Base-by-base conservation (phyloP, 2,113 vertebrate genomes). In the Microtus oregoni region DNA sequence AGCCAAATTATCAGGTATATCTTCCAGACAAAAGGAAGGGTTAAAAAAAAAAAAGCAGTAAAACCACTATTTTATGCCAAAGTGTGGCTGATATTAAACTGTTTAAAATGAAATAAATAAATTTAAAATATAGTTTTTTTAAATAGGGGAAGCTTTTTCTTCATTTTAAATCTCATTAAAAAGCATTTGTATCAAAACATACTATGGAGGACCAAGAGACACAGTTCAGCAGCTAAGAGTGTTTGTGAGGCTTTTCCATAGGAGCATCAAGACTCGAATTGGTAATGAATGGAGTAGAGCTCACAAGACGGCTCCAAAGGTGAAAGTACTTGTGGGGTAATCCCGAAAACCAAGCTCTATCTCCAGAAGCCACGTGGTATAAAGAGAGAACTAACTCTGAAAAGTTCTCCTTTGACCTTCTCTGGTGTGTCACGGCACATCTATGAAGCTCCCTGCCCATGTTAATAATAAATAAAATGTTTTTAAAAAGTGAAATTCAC, bases 21-120 rank as follows among this genome's bases (percentile, higher is more conserved):
- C n/a, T 91, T 90, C 19, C 28, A 79, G 20, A 20, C 73, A 22
- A 89, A 70, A 85, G 41, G 61, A 32, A 70, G 1, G 3, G 15
- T 0, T 8, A n/a, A n/a, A 30, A 44, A 28, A 73, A 44, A 3
- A 3, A 75, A 67, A 10, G 15, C 70, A 44, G 19, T 35, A 73
- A 20, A 89, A 91, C 13, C 3, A 75, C 5, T 73, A 86, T 70
- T 11, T 67, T 77, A 83, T 77, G n/a, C 87, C 30, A 92, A 86
- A 28, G 3, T 67, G 3, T 81, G 22, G 65, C 92, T 78, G 63
- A 68, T 6, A 88, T 67, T 19, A 93, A 93, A 5, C 4, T 89
- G 19, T 86, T 72, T 81, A n/a, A 96, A 50, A 24, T 88, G n/a
- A 85, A 89, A 87, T 50, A 38, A 77, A 44, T 85, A 92, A 58